Evolutionary conservation across 2,113 vertebrate species (phyloP).

Genomic region (Ardeotis arabs): DNA sequence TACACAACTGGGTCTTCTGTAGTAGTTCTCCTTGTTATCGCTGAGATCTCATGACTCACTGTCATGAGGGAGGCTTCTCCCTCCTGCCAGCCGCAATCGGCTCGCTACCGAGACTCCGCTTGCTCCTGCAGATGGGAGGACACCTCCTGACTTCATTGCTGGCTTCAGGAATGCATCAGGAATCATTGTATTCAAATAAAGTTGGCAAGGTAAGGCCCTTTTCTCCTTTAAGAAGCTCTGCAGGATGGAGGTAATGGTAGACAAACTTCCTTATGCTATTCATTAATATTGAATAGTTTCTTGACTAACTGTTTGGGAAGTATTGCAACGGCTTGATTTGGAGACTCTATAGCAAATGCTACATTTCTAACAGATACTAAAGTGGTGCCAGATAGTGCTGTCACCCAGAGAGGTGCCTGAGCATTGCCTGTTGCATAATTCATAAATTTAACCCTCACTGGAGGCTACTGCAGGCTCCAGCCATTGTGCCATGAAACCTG

Average conservation of each 20-base stretch:
- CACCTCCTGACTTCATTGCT: not conserved
- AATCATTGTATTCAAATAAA: not conserved
- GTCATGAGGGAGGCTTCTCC: constrained; percentile 20
- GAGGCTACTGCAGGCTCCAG: not conserved
- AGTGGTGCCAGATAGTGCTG: not conserved
- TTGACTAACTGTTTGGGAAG: not conserved
- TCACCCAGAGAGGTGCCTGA: not conserved
- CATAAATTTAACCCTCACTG: not conserved
- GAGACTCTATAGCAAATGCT: not conserved
- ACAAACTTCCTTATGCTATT: not conserved
- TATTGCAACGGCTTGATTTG: not conserved
- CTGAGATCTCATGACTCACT: constrained; percentile 8
- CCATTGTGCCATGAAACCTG: not conserved
- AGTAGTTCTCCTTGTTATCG: no score
- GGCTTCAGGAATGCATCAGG: no score
- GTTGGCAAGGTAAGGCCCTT: not conserved
- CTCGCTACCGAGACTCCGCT: not conserved
- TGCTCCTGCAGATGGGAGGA: not conserved
- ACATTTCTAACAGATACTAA: not conserved
- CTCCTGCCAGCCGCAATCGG: not conserved
- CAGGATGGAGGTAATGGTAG: not conserved
- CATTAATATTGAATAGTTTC: not conserved
- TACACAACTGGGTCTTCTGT: not conserved
- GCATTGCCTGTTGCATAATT: not conserved
- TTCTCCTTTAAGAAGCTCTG: not conserved